A percentile compares a stretch with the other conserved stretches of the same genome.
These are phyloP conservation scores for Myotis yumanensis DNA, from an alignment of 2,113 vertebrate genomes.

Conservation along the genomic window DNA sequence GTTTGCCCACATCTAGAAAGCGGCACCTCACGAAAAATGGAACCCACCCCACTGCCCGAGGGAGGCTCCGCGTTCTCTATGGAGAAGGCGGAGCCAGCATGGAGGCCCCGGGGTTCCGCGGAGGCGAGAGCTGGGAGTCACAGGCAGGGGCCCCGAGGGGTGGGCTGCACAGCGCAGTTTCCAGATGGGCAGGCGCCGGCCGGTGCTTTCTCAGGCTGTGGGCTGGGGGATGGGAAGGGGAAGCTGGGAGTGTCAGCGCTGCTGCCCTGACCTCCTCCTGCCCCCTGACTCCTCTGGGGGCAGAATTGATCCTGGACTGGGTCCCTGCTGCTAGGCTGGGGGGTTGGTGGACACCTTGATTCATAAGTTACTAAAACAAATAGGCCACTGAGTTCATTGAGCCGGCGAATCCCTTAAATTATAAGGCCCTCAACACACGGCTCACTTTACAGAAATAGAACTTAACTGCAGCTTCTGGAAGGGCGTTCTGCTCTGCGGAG, in stretches of 20 bases:
- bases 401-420: neutral
- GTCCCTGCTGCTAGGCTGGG: neutral
- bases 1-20: neutral
- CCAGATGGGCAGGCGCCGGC: too few relatives aligned
- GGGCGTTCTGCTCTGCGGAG: neutral
- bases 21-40: neutral
- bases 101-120: neutral
- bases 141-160: neutral
- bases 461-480: neutral
- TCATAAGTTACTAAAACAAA: neutral
- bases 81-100: neutral
- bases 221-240: neutral
- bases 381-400: neutral
- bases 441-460: neutral
- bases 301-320: neutral
- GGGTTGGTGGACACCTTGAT: neutral
- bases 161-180: neutral
- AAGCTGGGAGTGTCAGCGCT: neutral
- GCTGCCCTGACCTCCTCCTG: neutral
- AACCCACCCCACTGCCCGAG: neutral
- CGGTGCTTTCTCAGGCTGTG: neutral
- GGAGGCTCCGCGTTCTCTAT: neutral
- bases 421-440: neutral
- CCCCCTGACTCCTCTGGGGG: neutral
- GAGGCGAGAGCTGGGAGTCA: neutral